Conservation (phyloP, 2,888 invertebrate genomes). For the Nomada hirtipes region DNA sequence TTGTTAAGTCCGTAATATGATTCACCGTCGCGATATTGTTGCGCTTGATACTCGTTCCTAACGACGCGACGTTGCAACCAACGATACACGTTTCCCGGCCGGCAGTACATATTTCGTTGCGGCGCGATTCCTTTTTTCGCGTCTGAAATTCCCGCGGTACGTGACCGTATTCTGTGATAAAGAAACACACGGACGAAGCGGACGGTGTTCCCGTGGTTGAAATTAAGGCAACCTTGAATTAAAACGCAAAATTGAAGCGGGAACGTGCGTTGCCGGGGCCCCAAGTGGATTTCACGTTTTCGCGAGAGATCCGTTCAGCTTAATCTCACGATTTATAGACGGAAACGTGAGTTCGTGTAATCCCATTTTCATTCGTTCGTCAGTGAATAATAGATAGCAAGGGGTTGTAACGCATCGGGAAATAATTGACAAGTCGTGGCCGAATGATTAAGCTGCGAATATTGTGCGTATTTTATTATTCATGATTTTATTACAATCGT, state of each 20-base stretch:
- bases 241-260: conserved; percentile 29
- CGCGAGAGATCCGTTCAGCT: conserved; percentile 6
- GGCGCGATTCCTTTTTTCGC: background rate
- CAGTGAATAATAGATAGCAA: background rate
- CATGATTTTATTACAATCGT: background rate
- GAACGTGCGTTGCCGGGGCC: background rate
- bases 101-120: too few species aligned
- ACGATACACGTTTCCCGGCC: too few species aligned
- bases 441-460: background rate
- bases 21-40: conserved; percentile 18
- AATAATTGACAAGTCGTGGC: background rate
- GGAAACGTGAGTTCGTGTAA: background rate
- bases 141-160: conserved; percentile 12
- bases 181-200: conserved; percentile 3
- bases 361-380: too few species aligned
- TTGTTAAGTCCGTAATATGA: conserved; percentile 39
- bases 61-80: too few species aligned
- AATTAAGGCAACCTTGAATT: conserved; percentile 40
- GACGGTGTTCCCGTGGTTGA: conserved; percentile 10
- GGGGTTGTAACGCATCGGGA: background rate
- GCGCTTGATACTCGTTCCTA: background rate
- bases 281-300: conserved; percentile 17
- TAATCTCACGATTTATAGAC: background rate
- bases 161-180: conserved; percentile 30
- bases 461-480: background rate